Base-by-base conservation (phyloP, 2,113 vertebrate species). In the Dunckerocampus dactyliophorus region DNA sequence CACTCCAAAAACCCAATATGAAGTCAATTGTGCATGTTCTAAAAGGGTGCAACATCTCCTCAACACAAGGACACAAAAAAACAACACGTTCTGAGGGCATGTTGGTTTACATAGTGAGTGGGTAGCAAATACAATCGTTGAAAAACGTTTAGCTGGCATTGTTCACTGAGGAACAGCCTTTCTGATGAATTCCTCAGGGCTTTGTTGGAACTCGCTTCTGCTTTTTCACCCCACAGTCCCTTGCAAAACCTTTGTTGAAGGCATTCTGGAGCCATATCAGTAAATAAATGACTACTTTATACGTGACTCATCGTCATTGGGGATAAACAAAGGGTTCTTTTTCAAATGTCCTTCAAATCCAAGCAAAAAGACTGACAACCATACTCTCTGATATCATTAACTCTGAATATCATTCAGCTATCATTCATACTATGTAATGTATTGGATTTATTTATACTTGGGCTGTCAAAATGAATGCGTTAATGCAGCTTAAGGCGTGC, bases 181-280 rank as follows among this genome's bases (percentile, higher is more conserved):
- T 10, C 19, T 56, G 6, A 21, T 15, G 19, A 48, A 60, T 60
- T 60, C 59, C 59, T 48, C 24, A n/a, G 45, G 24, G 46, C 22
- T 60, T 48, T 60, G 59, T 48, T 47, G 46, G 43, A 31, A 60
- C 59, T 60, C 57, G 57, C 54, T 43, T 56, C 15, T 22, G 56
- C 39, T 16, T 21, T 16, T 34, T 15, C 19, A 19, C 60, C 63
- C 68, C 34, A 16, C 49, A 28, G 64, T 62, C 20, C 37, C 67
- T 75, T 74, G 62, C 79, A 73, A 71, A 82, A 75, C 45, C 43
- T 42, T 14, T 8, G 45, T 65, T 81, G 73, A 84, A 66, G 76
- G 82, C 75, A 76, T 68, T 19, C 42, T 20, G 73, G 63, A 71
- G 68, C 43, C 47, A 53, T 47, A 43, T 56, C 67, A 50, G 39